Conservation (phyloP, 1,140 invertebrate species). For the Dendroctonus ponderosae region DNA sequence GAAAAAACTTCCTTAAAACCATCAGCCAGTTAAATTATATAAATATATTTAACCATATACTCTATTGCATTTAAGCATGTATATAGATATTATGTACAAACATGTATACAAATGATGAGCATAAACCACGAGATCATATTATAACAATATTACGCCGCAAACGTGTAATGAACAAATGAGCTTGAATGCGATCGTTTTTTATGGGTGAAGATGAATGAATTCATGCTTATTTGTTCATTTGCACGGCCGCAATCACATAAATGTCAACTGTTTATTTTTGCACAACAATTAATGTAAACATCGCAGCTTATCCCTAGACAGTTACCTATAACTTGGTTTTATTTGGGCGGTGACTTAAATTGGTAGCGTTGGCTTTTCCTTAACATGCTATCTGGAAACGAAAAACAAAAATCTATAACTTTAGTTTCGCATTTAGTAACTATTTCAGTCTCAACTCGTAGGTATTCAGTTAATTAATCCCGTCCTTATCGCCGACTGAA, state of each 20-base stretch:
- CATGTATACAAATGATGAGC: conserved; percentile 38
- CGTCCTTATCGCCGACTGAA: conserved; percentile 5
- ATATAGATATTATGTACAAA: conserved; percentile 34
- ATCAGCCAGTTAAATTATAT: conserved; percentile 10
- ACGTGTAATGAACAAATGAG: too few species aligned
- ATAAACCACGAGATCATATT: conserved; percentile 36
- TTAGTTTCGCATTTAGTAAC: not conserved
- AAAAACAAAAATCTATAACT: conserved; percentile 7
- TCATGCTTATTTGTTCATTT: too few species aligned
- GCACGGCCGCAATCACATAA: conserved; percentile 16
- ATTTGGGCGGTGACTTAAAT: conserved; percentile 25
- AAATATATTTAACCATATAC: conserved; percentile 24
- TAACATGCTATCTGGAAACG: conserved; percentile 18
- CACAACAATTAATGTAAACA: conserved; percentile 33
- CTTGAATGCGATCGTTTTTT: too few species aligned
- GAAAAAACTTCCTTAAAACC: too few species aligned
- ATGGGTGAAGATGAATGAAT: too few species aligned
- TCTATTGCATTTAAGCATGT: conserved; percentile 35
- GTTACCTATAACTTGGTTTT: conserved; percentile 25
- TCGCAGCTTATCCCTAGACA: conserved; percentile 25
- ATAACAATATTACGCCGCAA: conserved; percentile 23
- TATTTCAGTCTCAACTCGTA: conserved; percentile 8
- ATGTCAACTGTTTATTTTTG: conserved; percentile 31
- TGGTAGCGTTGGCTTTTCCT: conserved; percentile 19
- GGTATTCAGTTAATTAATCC: conserved; percentile 15